These are phyloP conservation scores for Ditylenchus dipsaci DNA, from an alignment of 1,140 invertebrate species.

Conservation along the genomic window DNA sequence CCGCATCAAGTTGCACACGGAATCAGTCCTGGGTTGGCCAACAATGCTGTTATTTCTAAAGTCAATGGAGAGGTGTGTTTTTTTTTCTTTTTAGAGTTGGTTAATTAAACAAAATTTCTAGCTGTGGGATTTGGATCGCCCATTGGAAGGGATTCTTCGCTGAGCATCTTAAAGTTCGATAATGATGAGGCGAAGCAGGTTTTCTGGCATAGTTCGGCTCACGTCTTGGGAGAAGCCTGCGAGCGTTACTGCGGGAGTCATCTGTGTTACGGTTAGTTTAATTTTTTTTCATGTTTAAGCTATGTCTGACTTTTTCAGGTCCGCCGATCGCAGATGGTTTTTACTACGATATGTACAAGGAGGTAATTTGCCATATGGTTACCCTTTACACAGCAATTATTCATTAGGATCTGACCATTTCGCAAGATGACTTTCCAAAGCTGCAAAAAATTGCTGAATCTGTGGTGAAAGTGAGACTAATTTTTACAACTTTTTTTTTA, in stretches of 20 bases:
- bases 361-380: constrained; percentile 11
- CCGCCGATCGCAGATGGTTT: constrained; percentile 96
- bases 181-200: constrained; percentile 81
- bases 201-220: constrained; percentile 98
- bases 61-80: constrained; percentile 72
- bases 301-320: constrained; percentile 82
- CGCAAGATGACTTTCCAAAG: constrained; percentile 76
- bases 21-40: constrained; percentile 81
- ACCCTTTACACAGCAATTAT: not conserved
- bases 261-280: constrained; percentile 23
- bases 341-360: constrained; percentile 92
- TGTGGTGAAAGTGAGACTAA: constrained; percentile 62
- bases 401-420: constrained; percentile 59
- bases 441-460: constrained; percentile 78
- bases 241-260: constrained; percentile 91
- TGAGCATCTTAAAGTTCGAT: constrained; percentile 89
- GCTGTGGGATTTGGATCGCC: constrained; percentile 93
- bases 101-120: not conserved
- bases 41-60: constrained; percentile 86
- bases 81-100: not conserved
- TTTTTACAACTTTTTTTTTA: not conserved
- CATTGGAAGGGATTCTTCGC: constrained; percentile 77
- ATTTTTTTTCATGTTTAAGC: too few relatives aligned
- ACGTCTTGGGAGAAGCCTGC: constrained; percentile 79
- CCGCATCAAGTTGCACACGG: constrained; percentile 82